Evolutionary conservation across 2,113 vertebrate species (phyloP).

Genomic region (Microcebus lehilahytsara): DNA sequence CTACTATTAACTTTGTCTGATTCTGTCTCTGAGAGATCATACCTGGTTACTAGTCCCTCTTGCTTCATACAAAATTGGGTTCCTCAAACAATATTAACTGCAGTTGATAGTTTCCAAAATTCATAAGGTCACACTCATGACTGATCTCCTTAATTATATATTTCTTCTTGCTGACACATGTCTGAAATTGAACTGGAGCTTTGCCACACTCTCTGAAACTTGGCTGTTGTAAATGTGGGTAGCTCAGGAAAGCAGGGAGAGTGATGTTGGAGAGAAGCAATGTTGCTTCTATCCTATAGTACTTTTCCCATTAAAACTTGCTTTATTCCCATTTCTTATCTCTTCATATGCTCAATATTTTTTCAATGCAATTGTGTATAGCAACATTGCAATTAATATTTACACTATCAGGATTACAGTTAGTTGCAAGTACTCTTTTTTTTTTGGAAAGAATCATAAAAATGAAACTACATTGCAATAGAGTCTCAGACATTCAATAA

Average conservation of each 20-base stretch:
- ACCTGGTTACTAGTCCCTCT: neutral
- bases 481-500: neutral
- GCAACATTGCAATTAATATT: neutral
- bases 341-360: neutral
- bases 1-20: neutral
- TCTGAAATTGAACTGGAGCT: neutral
- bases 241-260: neutral
- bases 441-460: neutral
- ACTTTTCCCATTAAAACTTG: neutral
- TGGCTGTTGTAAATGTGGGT: neutral
- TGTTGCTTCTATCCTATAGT: neutral
- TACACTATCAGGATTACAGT: neutral
- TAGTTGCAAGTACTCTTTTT: neutral
- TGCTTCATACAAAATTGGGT: neutral
- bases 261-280: neutral
- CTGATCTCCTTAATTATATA: neutral
- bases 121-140: neutral
- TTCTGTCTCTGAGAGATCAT: neutral
- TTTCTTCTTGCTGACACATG: neutral
- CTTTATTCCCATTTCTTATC: neutral
- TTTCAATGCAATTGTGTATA: neutral
- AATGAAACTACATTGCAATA: neutral
- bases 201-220: neutral
- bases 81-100: slow-evolving; percentile 23
- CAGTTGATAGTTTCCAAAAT: neutral